These are phyloP conservation scores for Eulacestoma nigropectus DNA, from an alignment of 2,113 vertebrate genomes.

Conservation along the genomic window DNA sequence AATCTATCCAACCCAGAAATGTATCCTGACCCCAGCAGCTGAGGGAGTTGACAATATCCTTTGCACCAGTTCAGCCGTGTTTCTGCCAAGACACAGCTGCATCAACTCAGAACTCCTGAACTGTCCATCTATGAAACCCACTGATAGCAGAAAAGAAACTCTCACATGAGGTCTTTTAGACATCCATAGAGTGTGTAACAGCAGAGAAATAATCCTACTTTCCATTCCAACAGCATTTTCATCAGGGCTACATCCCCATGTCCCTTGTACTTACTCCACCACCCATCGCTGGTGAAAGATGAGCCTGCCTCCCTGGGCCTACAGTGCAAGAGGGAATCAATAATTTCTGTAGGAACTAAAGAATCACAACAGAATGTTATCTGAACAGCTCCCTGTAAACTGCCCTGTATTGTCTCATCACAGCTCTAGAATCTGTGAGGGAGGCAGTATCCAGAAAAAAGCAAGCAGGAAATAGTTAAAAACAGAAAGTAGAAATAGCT, in stretches of 20 bases:
- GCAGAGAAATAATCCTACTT: neutral
- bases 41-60: neutral
- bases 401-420: neutral
- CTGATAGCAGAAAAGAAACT: neutral
- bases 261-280: neutral
- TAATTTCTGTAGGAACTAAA: neutral
- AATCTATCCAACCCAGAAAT: neutral
- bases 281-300: neutral
- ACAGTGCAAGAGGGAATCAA: neutral
- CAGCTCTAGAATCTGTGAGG: neutral
- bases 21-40: neutral
- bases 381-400: neutral
- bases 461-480: neutral
- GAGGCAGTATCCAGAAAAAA: neutral
- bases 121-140: neutral
- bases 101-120: neutral
- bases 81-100: neutral
- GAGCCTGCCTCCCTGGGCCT: neutral
- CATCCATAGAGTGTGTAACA: neutral
- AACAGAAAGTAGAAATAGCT: neutral
- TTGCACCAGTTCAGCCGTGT: neutral
- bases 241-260: neutral
- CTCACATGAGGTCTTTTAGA: neutral
- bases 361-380: neutral
- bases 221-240: neutral